These are phyloP conservation scores for Eustalomyia histrio DNA, from an alignment of 2,888 invertebrate species.

Conservation along the genomic window DNA sequence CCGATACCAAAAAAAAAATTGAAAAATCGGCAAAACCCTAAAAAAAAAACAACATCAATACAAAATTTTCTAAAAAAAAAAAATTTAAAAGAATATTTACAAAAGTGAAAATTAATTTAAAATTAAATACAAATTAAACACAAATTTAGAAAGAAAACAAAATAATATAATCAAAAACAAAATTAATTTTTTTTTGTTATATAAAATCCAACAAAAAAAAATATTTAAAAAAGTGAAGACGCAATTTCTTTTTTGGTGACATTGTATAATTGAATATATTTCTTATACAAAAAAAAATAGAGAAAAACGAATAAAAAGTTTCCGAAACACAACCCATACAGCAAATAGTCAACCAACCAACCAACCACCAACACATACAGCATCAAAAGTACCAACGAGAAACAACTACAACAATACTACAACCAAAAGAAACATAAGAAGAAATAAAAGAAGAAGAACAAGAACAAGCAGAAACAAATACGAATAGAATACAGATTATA, in stretches of 20 bases:
- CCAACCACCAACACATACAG: conserved; percentile 29
- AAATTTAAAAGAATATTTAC: conserved; percentile 25
- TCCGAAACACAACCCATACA: conserved; percentile 32
- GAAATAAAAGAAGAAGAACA: conserved; percentile 24
- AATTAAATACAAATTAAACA: too few species aligned
- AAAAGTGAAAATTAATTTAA: too few species aligned
- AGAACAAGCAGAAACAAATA: conserved; percentile 20
- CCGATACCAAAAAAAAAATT: conserved; percentile 67
- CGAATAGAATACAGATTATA: conserved; percentile 24
- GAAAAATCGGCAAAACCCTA: conserved; percentile 71
- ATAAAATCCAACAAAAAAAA: conserved; percentile 29
- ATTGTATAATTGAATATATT: conserved; percentile 44
- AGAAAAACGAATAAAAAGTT: conserved; percentile 18
- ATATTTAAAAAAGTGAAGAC: conserved; percentile 23
- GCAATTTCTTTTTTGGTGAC: conserved; percentile 43
- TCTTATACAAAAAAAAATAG: conserved; percentile 31
- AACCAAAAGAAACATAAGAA: conserved; percentile 45
- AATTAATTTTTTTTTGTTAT: conserved; percentile 13
- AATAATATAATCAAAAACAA: conserved; percentile 12
- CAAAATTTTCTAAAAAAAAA: conserved; percentile 8
- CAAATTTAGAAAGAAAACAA: too few species aligned
- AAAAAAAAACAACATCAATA: conserved; percentile 18
- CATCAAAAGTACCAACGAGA: conserved; percentile 30
- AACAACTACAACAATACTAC: conserved; percentile 33
- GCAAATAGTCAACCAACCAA: too few species aligned